Percentiles rank a stretch among this genome's conserved stretches.
phyloP scores from a whole-genome alignment of 2,888 invertebrate genomes.

The Criorhina ranunculi region DNA sequence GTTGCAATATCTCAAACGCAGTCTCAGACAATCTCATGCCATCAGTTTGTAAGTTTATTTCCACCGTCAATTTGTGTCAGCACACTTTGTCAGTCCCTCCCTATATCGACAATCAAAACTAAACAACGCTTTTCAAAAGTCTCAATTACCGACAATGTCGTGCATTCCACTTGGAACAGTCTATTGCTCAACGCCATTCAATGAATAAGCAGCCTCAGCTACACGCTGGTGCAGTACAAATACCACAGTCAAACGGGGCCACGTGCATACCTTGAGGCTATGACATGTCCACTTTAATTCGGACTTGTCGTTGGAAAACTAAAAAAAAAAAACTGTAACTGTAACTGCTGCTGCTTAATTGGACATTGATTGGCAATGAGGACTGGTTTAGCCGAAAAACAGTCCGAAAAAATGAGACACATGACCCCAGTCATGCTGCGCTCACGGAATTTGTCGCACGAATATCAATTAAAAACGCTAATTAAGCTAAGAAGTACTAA shows the following conservation, averaged over 20 bases:
- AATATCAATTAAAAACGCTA: slow-evolving; percentile 65
- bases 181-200: slow-evolving; percentile 45
- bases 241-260: slow-evolving; percentile 31
- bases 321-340: slow-evolving; percentile 12
- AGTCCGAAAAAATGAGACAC: slow-evolving; percentile 8
- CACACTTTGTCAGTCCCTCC: slow-evolving; percentile 48
- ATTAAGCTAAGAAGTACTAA: slow-evolving; percentile 40
- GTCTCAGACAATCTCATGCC: background rate
- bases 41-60: slow-evolving; percentile 28
- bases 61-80: slow-evolving; percentile 28
- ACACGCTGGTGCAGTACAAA: slow-evolving; percentile 5
- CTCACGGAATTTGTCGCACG: slow-evolving; percentile 58
- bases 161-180: slow-evolving; percentile 47
- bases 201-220: slow-evolving; percentile 16
- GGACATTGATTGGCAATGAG: slow-evolving; percentile 56
- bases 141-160: slow-evolving; percentile 52
- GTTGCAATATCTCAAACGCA: slow-evolving; percentile 14
- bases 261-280: slow-evolving; percentile 67
- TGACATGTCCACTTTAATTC: slow-evolving; percentile 55
- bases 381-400: slow-evolving; percentile 21
- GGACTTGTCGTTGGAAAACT: slow-evolving; percentile 36
- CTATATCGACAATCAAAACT: slow-evolving; percentile 16
- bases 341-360: slow-evolving; percentile 43
- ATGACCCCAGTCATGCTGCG: slow-evolving; percentile 17
- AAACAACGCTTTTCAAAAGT: slow-evolving; percentile 42